Conservation (phyloP, 2,888 invertebrate genomes). For the Oithona nana region DNA sequence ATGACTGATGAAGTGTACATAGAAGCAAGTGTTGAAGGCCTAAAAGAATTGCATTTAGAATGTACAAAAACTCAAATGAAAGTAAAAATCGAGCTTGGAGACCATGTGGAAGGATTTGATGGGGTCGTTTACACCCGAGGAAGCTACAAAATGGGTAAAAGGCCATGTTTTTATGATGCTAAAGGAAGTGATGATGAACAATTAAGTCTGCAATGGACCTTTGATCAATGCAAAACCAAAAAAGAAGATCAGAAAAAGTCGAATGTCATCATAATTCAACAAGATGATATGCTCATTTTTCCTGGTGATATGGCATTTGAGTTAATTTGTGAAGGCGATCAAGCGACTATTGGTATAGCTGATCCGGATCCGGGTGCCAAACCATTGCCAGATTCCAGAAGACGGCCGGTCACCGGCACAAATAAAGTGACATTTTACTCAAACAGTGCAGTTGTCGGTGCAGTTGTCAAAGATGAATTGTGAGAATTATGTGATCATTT, state of each 20-base stretch:
- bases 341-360: conserved; percentile 12
- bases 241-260: conserved; percentile 36
- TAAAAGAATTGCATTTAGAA: conserved; percentile 3
- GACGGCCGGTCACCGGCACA: neutral
- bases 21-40: conserved; percentile 12
- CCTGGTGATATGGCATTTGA: conserved; percentile 45
- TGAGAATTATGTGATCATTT: too few species aligned
- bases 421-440: neutral
- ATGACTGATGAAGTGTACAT: conserved; percentile 17
- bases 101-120: conserved; percentile 37
- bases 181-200: conserved; percentile 24
- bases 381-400: neutral
- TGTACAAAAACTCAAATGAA: conserved; percentile 4
- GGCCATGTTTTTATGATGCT: conserved; percentile 38
- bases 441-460: too few species aligned
- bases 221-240: conserved; percentile 38
- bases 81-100: conserved; percentile 20
- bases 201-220: conserved; percentile 36
- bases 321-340: conserved; percentile 33
- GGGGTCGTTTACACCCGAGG: conserved; percentile 44
- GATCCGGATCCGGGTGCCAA: conserved; percentile 15
- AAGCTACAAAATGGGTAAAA: conserved; percentile 37
- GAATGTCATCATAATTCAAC: conserved; percentile 42
- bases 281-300: conserved; percentile 43
- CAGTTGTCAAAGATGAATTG: neutral